Evolutionary conservation across 1,140 invertebrate species (phyloP).

Genomic region (Procambarus clarkii): DNA sequence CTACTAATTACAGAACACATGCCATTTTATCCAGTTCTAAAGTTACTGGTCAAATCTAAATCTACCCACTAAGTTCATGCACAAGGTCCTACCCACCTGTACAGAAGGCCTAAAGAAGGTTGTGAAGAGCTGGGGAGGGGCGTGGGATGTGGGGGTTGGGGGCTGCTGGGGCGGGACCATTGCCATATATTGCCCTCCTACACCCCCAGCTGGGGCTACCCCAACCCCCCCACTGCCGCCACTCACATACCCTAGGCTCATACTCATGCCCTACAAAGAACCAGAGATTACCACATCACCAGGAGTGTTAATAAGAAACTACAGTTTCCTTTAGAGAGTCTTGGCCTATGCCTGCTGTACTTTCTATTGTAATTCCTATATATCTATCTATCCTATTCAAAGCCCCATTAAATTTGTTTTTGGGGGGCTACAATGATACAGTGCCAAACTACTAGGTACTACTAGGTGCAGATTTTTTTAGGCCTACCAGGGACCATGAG

Average conservation of each 20-base stretch:
- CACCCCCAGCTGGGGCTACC: conserved; percentile 53
- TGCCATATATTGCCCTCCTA: conserved; percentile 66
- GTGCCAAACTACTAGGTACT: too few relatives aligned
- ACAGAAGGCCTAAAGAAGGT: conserved; percentile 70
- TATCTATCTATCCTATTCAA: background rate
- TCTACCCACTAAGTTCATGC: conserved; percentile 39
- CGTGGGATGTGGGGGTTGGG: conserved; percentile 68
- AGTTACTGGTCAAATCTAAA: conserved; percentile 21
- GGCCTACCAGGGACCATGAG: too few relatives aligned
- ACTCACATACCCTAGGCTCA: conserved; percentile 65
- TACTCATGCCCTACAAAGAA: conserved; percentile 69
- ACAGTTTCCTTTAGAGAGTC: conserved; percentile 5
- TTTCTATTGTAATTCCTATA: background rate
- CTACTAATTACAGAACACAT: conserved; percentile 18
- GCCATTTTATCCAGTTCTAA: conserved; percentile 44
- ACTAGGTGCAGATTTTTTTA: too few relatives aligned
- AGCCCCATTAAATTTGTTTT: background rate
- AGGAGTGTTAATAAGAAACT: conserved; percentile 35
- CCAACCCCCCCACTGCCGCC: conserved; percentile 65
- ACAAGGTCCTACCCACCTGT: conserved; percentile 55
- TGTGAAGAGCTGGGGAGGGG: conserved; percentile 69
- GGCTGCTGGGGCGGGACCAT: conserved; percentile 67
- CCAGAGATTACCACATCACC: conserved; percentile 66
- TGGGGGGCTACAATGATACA: too few relatives aligned
- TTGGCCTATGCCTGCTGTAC: background rate